Percentiles rank a stretch among this genome's conserved stretches.
Conservation (phyloP, 2,888 invertebrate genomes). For the Spatulosminthurus flaviceps region DNA sequence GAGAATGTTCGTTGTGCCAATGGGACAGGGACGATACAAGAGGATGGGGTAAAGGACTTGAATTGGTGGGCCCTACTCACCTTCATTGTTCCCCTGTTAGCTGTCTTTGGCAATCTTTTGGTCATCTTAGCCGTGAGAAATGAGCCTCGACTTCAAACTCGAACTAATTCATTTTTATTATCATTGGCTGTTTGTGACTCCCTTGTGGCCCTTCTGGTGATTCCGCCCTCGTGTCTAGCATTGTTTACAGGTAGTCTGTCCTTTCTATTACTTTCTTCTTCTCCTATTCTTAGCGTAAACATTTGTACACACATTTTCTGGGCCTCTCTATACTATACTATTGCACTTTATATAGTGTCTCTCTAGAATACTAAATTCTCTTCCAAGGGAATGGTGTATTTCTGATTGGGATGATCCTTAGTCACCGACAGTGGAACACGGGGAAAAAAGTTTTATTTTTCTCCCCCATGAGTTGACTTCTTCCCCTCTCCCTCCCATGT, state of each 20-base stretch:
- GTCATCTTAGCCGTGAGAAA: slow-evolving; percentile 47
- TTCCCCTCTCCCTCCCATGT: too few relatives aligned
- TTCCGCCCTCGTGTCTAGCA: slow-evolving; percentile 43
- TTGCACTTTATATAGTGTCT: too few relatives aligned
- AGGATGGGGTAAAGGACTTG: slow-evolving; percentile 26
- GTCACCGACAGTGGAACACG: too few relatives aligned
- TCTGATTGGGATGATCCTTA: too few relatives aligned
- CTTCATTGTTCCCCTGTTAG: slow-evolving; percentile 45
- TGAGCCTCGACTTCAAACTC: slow-evolving; percentile 46
- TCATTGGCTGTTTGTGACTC: slow-evolving; percentile 48
- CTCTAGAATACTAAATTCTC: too few relatives aligned
- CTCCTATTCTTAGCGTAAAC: too few relatives aligned
- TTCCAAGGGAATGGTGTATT: too few relatives aligned
- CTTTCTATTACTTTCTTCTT: not conserved
- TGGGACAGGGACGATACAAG: not conserved
- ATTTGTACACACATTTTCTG: too few relatives aligned
- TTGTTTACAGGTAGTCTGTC: slow-evolving; percentile 40
- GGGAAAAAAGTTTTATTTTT: too few relatives aligned
- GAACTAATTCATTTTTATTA: slow-evolving; percentile 49
- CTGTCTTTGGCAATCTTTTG: slow-evolving; percentile 47
- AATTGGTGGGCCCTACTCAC: slow-evolving; percentile 49
- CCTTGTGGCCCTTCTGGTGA: slow-evolving; percentile 47
- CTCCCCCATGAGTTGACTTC: too few relatives aligned
- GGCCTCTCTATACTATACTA: too few relatives aligned
- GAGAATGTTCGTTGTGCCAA: not conserved